These are phyloP conservation scores for Desmodus rotundus DNA, from an alignment of 2,113 vertebrate species.

Conservation along the genomic window DNA sequence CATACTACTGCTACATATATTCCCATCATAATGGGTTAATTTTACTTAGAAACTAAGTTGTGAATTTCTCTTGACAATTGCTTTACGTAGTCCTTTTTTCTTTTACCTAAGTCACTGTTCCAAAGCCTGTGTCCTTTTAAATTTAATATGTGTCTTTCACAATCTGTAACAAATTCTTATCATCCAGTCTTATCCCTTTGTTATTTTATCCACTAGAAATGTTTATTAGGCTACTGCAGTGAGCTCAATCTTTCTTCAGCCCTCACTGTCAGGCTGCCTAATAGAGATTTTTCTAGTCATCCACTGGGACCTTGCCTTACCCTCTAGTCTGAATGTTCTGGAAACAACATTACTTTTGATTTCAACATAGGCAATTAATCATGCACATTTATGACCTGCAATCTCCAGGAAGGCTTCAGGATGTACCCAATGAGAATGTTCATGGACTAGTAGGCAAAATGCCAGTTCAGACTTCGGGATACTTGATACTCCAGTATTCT, in stretches of 20 bases:
- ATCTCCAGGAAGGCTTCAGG: conserved; percentile 63
- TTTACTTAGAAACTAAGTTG: neutral
- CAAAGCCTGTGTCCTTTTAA: neutral
- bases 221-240: neutral
- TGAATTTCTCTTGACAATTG: neutral
- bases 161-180: neutral
- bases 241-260: neutral
- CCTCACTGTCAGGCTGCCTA: neutral
- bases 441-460: conserved; percentile 40
- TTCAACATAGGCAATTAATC: conserved; percentile 69
- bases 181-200: neutral
- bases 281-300: conserved; percentile 29
- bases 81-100: neutral
- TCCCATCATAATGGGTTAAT: neutral
- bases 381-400: conserved; percentile 62
- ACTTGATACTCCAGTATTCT: conserved; percentile 11
- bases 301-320: conserved; percentile 34
- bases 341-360: conserved; percentile 49
- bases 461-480: conserved; percentile 42
- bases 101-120: neutral
- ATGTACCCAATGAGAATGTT: conserved; percentile 41
- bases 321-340: conserved; percentile 51
- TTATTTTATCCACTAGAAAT: neutral
- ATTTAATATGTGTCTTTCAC: neutral
- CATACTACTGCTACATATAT: neutral